phyloP scores from a whole-genome alignment of 1,140 invertebrate species.

The Brachionus calyciflorus region DNA sequence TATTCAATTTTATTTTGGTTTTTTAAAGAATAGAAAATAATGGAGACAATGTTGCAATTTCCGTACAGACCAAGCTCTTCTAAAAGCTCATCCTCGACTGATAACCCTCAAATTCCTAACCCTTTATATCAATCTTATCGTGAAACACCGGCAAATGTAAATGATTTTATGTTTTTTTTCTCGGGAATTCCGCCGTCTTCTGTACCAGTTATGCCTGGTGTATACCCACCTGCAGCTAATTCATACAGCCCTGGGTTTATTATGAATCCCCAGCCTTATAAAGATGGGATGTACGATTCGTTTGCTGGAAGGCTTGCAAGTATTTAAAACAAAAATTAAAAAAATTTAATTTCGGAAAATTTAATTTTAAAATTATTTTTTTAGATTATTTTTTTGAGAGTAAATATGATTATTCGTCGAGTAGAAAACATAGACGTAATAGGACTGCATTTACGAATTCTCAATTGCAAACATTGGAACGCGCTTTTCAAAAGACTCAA shows the following conservation, averaged over 20 bases:
- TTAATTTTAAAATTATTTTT: neutral
- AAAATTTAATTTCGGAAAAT: neutral
- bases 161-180: constrained; percentile 19
- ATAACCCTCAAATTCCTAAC: neutral
- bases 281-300: constrained; percentile 9
- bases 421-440: constrained; percentile 48
- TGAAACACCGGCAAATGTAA: neutral
- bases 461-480: constrained; percentile 51
- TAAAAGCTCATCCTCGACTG: neutral
- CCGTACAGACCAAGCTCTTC: neutral
- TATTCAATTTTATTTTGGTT: constrained; percentile 7
- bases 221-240: neutral
- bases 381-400: constrained; percentile 40
- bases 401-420: constrained; percentile 6
- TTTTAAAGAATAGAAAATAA: too few species aligned
- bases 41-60: constrained; percentile 13
- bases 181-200: neutral
- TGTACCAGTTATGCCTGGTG: neutral
- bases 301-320: constrained; percentile 20
- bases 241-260: neutral
- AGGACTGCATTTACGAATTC: constrained; percentile 53
- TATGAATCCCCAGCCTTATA: neutral
- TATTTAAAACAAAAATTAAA: neutral
- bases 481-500: constrained; percentile 51
- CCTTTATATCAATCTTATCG: too few species aligned